Conservation (phyloP, 2,113 vertebrate genomes). For the Oophaga pumilio region DNA sequence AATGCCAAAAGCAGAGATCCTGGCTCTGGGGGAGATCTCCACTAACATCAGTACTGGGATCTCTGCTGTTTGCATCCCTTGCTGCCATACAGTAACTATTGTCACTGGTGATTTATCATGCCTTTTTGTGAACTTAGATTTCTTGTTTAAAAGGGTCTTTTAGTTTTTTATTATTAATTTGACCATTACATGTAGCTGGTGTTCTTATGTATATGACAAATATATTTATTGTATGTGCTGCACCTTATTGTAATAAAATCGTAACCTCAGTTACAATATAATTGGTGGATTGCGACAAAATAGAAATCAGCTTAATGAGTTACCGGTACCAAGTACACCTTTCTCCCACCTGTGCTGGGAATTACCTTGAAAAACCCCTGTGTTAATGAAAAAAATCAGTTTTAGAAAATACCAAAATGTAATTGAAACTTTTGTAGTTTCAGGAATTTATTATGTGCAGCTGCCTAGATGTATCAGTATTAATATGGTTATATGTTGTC, state of each 20-base stretch:
- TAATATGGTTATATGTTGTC: background rate
- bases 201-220: background rate
- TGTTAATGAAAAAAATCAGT: background rate
- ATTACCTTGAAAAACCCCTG: background rate
- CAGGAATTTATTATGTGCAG: background rate
- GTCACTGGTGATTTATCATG: too few relatives aligned
- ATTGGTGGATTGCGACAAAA: background rate
- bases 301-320: background rate
- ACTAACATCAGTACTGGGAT: too few relatives aligned
- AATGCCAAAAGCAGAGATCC: too few relatives aligned
- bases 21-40: too few relatives aligned
- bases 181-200: too few relatives aligned
- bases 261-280: background rate
- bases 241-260: background rate
- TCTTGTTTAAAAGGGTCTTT: too few relatives aligned
- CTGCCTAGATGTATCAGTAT: background rate
- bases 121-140: too few relatives aligned
- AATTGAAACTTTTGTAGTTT: background rate
- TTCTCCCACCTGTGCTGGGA: background rate
- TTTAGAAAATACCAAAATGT: too few relatives aligned
- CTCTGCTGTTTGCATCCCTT: too few relatives aligned
- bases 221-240: too few relatives aligned
- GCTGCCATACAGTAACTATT: too few relatives aligned
- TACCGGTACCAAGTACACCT: background rate
- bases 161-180: too few relatives aligned